phyloP scores from a whole-genome alignment of 1,140 invertebrate genomes.

The Dolichoris vasculosae region DNA sequence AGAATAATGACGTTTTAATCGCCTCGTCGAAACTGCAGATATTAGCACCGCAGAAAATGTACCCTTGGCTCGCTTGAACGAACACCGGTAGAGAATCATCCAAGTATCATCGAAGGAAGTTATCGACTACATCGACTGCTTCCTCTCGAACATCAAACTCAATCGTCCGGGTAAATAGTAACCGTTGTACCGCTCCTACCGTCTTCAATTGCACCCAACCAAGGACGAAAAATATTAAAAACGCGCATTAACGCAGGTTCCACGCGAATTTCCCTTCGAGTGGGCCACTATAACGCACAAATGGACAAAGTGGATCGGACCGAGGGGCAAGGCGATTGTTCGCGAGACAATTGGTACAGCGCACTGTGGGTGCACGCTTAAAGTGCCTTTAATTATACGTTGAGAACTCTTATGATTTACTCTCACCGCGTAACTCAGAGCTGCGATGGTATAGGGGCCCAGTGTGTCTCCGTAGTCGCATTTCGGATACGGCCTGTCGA shows the following conservation, averaged over 20 bases:
- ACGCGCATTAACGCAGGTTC: neutral
- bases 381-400: slow-evolving; percentile 46
- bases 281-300: neutral
- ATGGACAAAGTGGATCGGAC: neutral
- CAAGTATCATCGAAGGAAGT: slow-evolving; percentile 13
- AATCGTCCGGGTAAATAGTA: slow-evolving; percentile 14
- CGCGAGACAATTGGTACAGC: slow-evolving; percentile 29
- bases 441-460: slow-evolving; percentile 6
- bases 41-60: too few species aligned
- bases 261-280: slow-evolving; percentile 4
- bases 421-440: slow-evolving; percentile 15
- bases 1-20: neutral
- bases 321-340: slow-evolving; percentile 24
- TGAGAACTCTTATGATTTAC: neutral
- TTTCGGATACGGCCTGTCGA: neutral
- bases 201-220: neutral
- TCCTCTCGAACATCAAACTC: neutral
- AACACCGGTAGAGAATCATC: neutral
- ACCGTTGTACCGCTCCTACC: slow-evolving; percentile 1
- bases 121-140: neutral
- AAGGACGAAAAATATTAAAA: neutral
- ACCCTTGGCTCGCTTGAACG: neutral
- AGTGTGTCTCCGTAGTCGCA: neutral
- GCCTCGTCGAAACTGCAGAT: neutral
- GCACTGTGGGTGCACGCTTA: slow-evolving; percentile 8